Evolutionary conservation across 2,113 vertebrate species (phyloP), one percentile per base, ranked within the genome.

Genomic region (Oplegnathus fasciatus): DNA sequence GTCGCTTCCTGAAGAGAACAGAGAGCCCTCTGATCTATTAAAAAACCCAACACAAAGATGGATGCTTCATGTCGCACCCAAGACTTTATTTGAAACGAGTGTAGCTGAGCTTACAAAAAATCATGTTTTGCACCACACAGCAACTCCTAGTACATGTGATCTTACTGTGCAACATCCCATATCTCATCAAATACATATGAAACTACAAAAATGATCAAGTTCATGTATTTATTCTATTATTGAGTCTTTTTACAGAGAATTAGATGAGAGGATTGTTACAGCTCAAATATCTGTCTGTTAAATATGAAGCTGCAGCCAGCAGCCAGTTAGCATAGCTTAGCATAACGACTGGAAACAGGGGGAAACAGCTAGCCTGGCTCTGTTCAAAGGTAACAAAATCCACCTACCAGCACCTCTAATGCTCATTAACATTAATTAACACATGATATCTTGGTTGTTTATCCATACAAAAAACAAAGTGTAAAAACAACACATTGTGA

Each of bases 1-100:
- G 34, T 69, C 30, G 15, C 82, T 84, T 86, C 87, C 85, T 85
- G 84, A 83, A 58, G 30, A 57, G 62, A 91, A 85, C 62, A 57
- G 37, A 81, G 37, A 80, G 50, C 48, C 26, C 73, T 78, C 32
- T 79, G 86, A 89, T 87, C 73, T 72, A 69, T 85, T 69, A 62
- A 83, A 88, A 50, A 82, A 62, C 52, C 40, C 61, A 72, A 83
- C 40, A 58, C 28, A 64, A 54, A 81, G 75, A 80, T 70, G 77
- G 73, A 87, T 57, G 83, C 58, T 58, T 80, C 48, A 61, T 55
- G n/a, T 54, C 55, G n/a, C 74, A 46, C 32, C 65, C 34, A 75
- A 75, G 10, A 66, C n/a, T 50, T 78, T 11, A 48, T 70, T 58
- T 34, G 44, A 37, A 37, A 61, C 2, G 0, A 52, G 5, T n/a